Conservation (phyloP, 2,797 vertebrate genomes). For the Antennarius maculatus region DNA sequence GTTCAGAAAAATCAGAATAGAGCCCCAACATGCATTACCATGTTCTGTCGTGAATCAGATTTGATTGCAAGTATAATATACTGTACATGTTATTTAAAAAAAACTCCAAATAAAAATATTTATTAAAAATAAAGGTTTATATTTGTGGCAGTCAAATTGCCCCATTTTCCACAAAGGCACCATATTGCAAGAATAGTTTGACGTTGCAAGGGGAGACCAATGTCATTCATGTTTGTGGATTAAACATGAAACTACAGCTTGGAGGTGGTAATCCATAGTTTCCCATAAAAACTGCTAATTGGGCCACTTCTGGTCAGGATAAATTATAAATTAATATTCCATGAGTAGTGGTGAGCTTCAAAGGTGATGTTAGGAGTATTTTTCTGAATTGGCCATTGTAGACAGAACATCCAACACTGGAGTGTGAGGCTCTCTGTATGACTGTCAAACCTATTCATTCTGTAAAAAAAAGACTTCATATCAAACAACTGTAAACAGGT, state of each 20-base stretch:
- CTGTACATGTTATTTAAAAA: background rate
- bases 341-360: background rate
- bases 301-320: too few relatives aligned
- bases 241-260: too few relatives aligned
- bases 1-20: background rate
- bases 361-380: background rate
- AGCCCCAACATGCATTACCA: background rate
- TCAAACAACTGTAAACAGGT: conserved; percentile 2
- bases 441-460: background rate
- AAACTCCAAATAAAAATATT: too few relatives aligned
- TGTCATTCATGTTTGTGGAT: too few relatives aligned
- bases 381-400: background rate
- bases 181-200: too few relatives aligned
- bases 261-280: too few relatives aligned
- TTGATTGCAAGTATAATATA: background rate
- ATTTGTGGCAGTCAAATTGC: background rate
- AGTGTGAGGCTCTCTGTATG: background rate
- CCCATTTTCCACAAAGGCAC: background rate
- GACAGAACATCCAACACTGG: background rate
- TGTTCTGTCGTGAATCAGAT: background rate
- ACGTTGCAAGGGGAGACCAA: too few relatives aligned
- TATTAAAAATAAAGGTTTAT: background rate
- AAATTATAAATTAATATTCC: too few relatives aligned
- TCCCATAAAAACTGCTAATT: too few relatives aligned
- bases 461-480: background rate